Evolutionary conservation across 2,888 invertebrate genomes (phyloP).

Genomic region (Habroteleia sp.): DNA sequence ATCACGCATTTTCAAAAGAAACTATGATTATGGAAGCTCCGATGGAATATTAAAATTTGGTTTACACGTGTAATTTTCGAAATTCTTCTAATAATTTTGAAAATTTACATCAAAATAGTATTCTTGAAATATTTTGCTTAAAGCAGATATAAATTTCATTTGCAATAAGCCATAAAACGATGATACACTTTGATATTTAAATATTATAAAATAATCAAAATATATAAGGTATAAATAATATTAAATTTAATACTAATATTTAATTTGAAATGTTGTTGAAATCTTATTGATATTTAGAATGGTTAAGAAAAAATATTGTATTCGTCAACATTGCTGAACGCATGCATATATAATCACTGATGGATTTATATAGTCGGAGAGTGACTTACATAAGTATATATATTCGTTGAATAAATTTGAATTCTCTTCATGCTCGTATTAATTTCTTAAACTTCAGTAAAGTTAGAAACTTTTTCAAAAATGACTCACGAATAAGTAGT

Average conservation of each 20-base stretch:
- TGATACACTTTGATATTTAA: too few species aligned
- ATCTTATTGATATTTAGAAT: slow-evolving; percentile 17
- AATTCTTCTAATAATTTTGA: slow-evolving; percentile 1
- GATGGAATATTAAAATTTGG: slow-evolving; percentile 66
- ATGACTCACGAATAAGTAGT: too few species aligned
- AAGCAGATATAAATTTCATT: too few species aligned
- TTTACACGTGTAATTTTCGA: slow-evolving; percentile 58
- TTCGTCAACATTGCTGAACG: slow-evolving; percentile 48
- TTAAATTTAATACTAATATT: slow-evolving; percentile 6
- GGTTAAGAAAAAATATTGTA: slow-evolving; percentile 36
- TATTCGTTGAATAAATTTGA: slow-evolving; percentile 42
- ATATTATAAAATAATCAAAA: too few species aligned
- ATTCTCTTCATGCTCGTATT: slow-evolving; percentile 21
- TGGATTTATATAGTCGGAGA: slow-evolving; percentile 52
- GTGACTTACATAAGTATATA: slow-evolving; percentile 46
- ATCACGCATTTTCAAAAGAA: slow-evolving; percentile 75
- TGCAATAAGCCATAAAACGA: too few species aligned
- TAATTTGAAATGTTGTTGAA: slow-evolving; percentile 15
- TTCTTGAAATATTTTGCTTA: too few species aligned
- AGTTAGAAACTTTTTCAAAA: slow-evolving; percentile 9
- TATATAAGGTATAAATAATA: too few species aligned
- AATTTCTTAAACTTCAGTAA: too few species aligned
- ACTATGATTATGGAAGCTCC: slow-evolving; percentile 76
- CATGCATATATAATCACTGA: slow-evolving; percentile 51
- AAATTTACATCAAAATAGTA: slow-evolving; percentile 8